Conservation (phyloP, 2,113 vertebrate species). For the Cyanoliseus patagonus region DNA sequence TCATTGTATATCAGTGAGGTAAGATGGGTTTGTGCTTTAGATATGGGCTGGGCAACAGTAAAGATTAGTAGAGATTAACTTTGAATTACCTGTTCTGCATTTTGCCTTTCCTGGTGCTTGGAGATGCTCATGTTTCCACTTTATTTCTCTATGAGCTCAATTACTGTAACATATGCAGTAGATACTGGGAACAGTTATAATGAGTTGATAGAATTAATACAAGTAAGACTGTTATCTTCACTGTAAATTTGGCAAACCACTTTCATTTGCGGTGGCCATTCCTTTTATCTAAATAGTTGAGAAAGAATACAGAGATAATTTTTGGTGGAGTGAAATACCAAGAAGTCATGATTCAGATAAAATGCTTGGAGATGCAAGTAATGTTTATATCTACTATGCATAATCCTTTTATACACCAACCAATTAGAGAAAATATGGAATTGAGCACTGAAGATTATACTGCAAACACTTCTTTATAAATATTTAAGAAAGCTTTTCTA, state of each 20-base stretch:
- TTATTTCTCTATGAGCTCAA: not conserved
- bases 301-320: conserved; percentile 37
- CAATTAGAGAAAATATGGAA: conserved; percentile 24
- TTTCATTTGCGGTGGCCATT: not conserved
- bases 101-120: not conserved
- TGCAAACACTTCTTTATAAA: not conserved
- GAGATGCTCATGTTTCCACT: not conserved
- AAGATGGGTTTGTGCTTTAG: not conserved
- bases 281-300: conserved; percentile 24
- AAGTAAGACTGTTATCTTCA: not conserved
- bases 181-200: not conserved
- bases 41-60: not conserved
- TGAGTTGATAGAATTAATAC: not conserved
- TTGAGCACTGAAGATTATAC: not conserved
- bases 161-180: not conserved
- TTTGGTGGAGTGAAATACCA: conserved; percentile 21
- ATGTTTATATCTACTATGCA: not conserved
- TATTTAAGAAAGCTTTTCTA: not conserved
- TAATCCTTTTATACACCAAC: not conserved
- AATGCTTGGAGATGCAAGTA: conserved; percentile 6
- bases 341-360: conserved; percentile 17
- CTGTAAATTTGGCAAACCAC: not conserved
- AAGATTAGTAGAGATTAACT: not conserved
- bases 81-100: not conserved
- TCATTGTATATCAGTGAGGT: not conserved